These are phyloP conservation scores for Pseudorhombus dupliciocellatus DNA, from an alignment of 2,113 vertebrate genomes.

Conservation along the genomic window DNA sequence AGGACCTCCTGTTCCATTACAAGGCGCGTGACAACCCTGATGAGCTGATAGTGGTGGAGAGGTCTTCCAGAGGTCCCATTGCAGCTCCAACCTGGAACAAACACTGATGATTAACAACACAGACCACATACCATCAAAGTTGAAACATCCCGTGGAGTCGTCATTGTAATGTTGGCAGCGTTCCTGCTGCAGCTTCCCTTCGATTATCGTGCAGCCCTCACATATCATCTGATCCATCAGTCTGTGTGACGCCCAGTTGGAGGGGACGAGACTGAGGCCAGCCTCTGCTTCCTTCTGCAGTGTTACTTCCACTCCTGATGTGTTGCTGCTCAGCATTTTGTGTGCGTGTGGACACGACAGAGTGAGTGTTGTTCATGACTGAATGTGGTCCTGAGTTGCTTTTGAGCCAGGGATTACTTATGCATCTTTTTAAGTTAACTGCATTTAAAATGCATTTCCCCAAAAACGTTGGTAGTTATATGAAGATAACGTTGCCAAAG, in stretches of 20 bases:
- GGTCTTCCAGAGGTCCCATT: slow-evolving; percentile 88
- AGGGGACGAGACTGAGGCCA: slow-evolving; percentile 8
- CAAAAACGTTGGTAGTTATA: slow-evolving; percentile 26
- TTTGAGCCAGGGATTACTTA: background rate
- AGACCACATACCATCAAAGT: slow-evolving; percentile 18
- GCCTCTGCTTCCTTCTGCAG: slow-evolving; percentile 23
- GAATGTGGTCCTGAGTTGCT: slow-evolving; percentile 19
- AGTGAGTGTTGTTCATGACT: slow-evolving; percentile 14
- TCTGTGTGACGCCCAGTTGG: background rate
- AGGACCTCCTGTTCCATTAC: slow-evolving; percentile 91
- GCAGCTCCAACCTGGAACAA: slow-evolving; percentile 95
- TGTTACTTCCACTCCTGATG: slow-evolving; percentile 35
- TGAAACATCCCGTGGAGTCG: slow-evolving; percentile 32
- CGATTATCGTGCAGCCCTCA: background rate
- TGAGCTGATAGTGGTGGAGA: slow-evolving; percentile 93
- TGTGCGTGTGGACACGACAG: slow-evolving; percentile 3
- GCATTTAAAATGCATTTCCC: slow-evolving; percentile 4
- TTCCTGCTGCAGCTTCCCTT: slow-evolving; percentile 2
- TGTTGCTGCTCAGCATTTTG: slow-evolving; percentile 48
- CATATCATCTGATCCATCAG: slow-evolving; percentile 16
- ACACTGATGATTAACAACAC: slow-evolving; percentile 76
- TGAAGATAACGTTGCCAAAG: slow-evolving; percentile 65
- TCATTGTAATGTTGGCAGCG: background rate
- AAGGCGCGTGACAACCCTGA: slow-evolving; percentile 90
- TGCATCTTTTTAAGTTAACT: slow-evolving; percentile 3